Percentiles rank a stretch among this genome's conserved stretches.
Conservation (phyloP, 2,888 invertebrate genomes). For the Scaeva pyrastri region DNA sequence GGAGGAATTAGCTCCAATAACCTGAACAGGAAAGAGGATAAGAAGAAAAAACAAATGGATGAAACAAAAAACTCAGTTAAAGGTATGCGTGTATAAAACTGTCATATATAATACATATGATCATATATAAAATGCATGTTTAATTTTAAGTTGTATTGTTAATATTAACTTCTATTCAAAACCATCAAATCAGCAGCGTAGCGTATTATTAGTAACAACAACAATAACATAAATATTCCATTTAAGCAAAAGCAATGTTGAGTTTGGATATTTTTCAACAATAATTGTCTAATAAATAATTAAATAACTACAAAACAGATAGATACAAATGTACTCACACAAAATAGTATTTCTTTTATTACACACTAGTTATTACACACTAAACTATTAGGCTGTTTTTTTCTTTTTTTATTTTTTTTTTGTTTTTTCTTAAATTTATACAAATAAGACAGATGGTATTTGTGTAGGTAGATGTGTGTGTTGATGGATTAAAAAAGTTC, state of each 20-base stretch:
- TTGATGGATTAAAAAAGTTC: constrained; percentile 75
- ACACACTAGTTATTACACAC: constrained; percentile 53
- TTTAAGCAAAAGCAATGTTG: constrained; percentile 40
- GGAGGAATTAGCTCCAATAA: constrained; percentile 45
- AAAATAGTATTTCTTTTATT: constrained; percentile 55
- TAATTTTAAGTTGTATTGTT: constrained; percentile 50
- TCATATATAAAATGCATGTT: not conserved
- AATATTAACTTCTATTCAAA: constrained; percentile 76
- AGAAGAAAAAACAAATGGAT: constrained; percentile 58
- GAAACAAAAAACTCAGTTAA: constrained; percentile 40
- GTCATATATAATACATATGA: constrained; percentile 10
- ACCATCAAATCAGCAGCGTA: constrained; percentile 36
- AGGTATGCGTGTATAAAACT: constrained; percentile 59
- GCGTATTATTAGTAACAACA: constrained; percentile 60
- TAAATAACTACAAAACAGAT: constrained; percentile 53
- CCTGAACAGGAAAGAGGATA: constrained; percentile 53
- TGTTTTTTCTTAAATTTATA: constrained; percentile 46
- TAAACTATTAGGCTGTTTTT: constrained; percentile 25
- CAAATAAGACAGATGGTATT: constrained; percentile 55
- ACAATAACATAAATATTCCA: constrained; percentile 21
- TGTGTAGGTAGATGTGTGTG: constrained; percentile 60
- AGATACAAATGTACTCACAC: constrained; percentile 59
- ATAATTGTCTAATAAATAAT: not conserved
- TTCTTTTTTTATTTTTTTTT: constrained; percentile 21
- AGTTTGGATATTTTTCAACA: constrained; percentile 21